These are phyloP conservation scores for Trichonephila clavata DNA, from an alignment of 1,140 invertebrate species.

Conservation along the genomic window DNA sequence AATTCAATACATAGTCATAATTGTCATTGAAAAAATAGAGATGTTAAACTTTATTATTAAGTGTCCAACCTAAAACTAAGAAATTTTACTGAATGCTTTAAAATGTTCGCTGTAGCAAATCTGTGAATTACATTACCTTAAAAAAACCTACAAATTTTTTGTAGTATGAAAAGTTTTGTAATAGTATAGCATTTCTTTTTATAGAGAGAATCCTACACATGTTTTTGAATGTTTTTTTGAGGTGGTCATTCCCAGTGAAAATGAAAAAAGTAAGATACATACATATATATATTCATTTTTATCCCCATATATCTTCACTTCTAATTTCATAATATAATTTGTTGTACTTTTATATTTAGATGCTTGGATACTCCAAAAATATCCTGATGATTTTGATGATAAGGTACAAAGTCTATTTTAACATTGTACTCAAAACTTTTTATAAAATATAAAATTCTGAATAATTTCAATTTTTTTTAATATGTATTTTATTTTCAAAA, in stretches of 20 bases:
- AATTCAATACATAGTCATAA: too few relatives aligned
- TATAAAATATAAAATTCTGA: too few relatives aligned
- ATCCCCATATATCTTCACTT: too few relatives aligned
- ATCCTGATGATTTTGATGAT: conserved; percentile 88
- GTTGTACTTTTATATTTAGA: conserved; percentile 44
- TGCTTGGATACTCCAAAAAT: conserved; percentile 89
- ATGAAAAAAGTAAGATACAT: conserved; percentile 78
- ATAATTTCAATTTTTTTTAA: background rate
- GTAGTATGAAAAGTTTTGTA: too few relatives aligned
- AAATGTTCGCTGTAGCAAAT: background rate
- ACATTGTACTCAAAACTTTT: too few relatives aligned
- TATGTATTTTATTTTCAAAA: background rate
- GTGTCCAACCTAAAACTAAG: too few relatives aligned
- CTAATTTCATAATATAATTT: background rate
- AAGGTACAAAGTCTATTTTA: conserved; percentile 79
- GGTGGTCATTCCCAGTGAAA: conserved; percentile 83
- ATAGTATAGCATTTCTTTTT: background rate
- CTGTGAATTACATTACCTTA: background rate
- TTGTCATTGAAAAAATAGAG: too few relatives aligned
- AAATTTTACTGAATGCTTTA: background rate
- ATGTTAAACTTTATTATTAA: too few relatives aligned
- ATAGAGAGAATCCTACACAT: conserved; percentile 89
- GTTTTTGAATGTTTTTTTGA: conserved; percentile 92
- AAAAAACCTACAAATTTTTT: too few relatives aligned
- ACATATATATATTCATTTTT: too few relatives aligned